phyloP scores from a whole-genome alignment of 1,140 invertebrate genomes.

The Tetranychus cinnabarinus region DNA sequence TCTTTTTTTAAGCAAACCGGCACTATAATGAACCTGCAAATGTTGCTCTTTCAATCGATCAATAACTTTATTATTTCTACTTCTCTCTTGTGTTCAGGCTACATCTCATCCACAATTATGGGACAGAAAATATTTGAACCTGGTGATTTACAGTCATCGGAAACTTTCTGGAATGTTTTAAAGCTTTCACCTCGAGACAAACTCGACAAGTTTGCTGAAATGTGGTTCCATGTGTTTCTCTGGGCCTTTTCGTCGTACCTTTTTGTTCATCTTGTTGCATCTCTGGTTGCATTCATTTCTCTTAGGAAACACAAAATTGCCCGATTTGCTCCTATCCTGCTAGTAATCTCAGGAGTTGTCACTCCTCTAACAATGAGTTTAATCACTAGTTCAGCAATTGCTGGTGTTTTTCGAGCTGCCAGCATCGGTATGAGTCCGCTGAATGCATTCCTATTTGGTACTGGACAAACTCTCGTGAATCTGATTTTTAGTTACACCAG shows the following conservation, averaged over 20 bases:
- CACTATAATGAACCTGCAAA: no score
- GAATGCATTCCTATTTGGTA: conserved; percentile 74
- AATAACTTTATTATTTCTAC: no score
- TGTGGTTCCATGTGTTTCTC: conserved; percentile 86
- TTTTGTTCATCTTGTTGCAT: conserved; percentile 67
- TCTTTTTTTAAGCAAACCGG: no score
- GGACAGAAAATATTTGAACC: background rate
- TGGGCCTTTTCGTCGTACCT: conserved; percentile 81
- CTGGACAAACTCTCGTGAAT: conserved; percentile 67
- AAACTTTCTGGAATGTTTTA: background rate
- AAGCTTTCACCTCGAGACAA: background rate
- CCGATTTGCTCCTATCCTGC: conserved; percentile 57
- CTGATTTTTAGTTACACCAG: conserved; percentile 70
- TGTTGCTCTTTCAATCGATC: no score
- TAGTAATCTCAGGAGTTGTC: conserved; percentile 63
- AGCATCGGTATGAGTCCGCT: conserved; percentile 62
- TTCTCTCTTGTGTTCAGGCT: no score
- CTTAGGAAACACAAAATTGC: conserved; percentile 76
- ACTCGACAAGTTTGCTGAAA: conserved; percentile 32
- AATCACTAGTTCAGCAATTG: conserved; percentile 49
- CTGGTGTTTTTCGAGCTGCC: conserved; percentile 71
- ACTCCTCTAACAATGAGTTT: conserved; percentile 61
- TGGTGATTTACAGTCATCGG: background rate
- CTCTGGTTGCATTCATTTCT: conserved; percentile 64
- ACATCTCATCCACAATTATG: background rate